Evolutionary conservation across 2,113 vertebrate genomes (phyloP), one percentile per base, ranked within the genome.

Genomic region (Cryptotis parvus): DNA sequence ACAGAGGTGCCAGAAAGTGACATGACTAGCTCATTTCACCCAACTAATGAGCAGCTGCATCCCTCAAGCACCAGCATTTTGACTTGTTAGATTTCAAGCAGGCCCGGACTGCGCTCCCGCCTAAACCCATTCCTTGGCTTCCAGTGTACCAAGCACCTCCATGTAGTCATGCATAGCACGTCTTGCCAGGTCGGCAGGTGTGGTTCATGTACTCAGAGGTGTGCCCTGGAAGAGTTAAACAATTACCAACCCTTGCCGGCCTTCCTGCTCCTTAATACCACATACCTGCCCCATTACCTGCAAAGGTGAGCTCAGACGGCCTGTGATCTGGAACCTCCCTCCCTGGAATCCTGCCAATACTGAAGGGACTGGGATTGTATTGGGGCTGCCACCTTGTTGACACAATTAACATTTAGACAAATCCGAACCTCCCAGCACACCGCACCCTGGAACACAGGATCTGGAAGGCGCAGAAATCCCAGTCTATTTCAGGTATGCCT

Each of bases 211-310:
- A 65, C 0, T 90, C 92, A 94, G 87, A 87, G 3, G 35, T 91
- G 84, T 94, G 86, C 80, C 95, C 75, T 52, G 96, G 96, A 97
- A 97, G 98, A 96, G 97, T 98, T 98, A 98, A 98, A 82, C 90
- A 96, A 93, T 27, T 0, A 89, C 88, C 75, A 14, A 39, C 79
- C 43, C 95, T 95, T 31, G 27, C 93, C 61, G 74, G 83, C 95
- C 52, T 80, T 97, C 95, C 97, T 97, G 95, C 88, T 97, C 95
- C 76, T 95, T 96, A 39, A 63, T 89, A 94, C 95, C 93, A 93
- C 96, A 95, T 96, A 95, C 97, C 94, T 65, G 93, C 95, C 1
- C 24, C 91, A 94, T 96, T 97, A 96, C 97, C 95, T 92, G 96
- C 95, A 95, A 95, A 97, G 96, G 95, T 94, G 93, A 97, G 87